Evolutionary conservation across 2,888 invertebrate species (phyloP), one percentile per base, ranked within the genome.

Genomic region (Dendrolimus houi): DNA sequence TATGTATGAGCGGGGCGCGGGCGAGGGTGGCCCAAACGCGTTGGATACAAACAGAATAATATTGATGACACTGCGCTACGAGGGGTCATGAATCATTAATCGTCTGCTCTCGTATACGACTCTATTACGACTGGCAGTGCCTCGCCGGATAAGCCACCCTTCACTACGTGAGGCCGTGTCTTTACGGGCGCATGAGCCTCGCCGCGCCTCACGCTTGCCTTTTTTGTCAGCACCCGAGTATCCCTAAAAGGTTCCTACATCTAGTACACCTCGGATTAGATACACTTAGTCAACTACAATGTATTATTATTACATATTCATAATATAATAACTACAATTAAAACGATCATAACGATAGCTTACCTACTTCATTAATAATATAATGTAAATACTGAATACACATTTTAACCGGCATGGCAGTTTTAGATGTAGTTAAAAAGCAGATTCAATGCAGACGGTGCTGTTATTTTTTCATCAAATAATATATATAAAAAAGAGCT

Each of bases 51-150:
- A 90, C 90, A 88, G 90, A 90, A 90, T 90, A 90, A 90, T 90
- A 90, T 90, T 90, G 90, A 90, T 90, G 90, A 90, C 90, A 89
- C 86, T 84, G 83, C 85, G 83, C 87, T 84, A 80, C 83, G 86
- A 88, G 87, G 87, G 90, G 89, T 90, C 90, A 90, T 90, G 90
- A 90, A 90, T 89, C 90, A 90, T 90, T 90, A 90, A 90, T 90
- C 89, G 88, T 89, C 80, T 77, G 77, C 85, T 85, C 87, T 82
- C 83, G 78, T 84, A 80, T 88, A 90, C 83, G 84, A 86, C 90
- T 90, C 87, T 89, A 90, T 90, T 88, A 90, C 87, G 83, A 83
- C 82, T 87, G 29, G 29, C 29, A 29, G 29, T 29, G 85, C 79
- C 77, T 82, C 76, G 75, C 71, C 77, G 81, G 88, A 87, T 88